Conservation (phyloP, 2,113 vertebrate genomes). For the Psilopsiagon aymara region DNA sequence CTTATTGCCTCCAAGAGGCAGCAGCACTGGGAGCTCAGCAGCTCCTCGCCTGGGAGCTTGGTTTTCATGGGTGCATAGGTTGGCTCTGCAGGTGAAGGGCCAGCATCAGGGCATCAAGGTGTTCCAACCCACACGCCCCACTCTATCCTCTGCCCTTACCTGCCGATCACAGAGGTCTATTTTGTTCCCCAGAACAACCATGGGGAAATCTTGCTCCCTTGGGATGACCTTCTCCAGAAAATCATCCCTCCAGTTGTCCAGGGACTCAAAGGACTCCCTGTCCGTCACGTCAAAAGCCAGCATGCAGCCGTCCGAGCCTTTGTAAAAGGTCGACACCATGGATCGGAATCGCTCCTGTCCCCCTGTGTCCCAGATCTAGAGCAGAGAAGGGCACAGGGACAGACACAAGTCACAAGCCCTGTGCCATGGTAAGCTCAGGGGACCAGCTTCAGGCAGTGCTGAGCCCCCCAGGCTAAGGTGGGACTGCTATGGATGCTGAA, state of each 20-base stretch:
- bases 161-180: conserved; percentile 79
- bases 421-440: not conserved
- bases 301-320: conserved; percentile 81
- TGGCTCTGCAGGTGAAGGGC: not conserved
- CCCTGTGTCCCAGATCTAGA: conserved; percentile 84
- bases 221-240: conserved; percentile 77
- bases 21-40: not conserved
- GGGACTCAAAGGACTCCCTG: conserved; percentile 76
- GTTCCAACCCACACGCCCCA: rapidly evolving
- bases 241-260: conserved; percentile 80
- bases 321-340: conserved; percentile 83
- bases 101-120: rapidly evolving
- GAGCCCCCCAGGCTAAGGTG: not conserved
- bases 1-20: not conserved
- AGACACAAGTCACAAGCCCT: rapidly evolving
- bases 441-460: not conserved
- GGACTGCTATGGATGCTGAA: not conserved
- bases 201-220: conserved; percentile 74
- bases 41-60: not conserved
- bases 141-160: conserved; percentile 46
- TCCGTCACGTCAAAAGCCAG: conserved; percentile 82
- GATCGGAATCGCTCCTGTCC: conserved; percentile 84
- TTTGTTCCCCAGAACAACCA: conserved; percentile 84
- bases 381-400: not conserved
- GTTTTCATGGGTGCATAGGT: rapidly evolving